Evolutionary conservation across 2,888 invertebrate species (phyloP), one percentile per base, ranked within the genome.

Genomic region (Synanthedon tipuliformis): DNA sequence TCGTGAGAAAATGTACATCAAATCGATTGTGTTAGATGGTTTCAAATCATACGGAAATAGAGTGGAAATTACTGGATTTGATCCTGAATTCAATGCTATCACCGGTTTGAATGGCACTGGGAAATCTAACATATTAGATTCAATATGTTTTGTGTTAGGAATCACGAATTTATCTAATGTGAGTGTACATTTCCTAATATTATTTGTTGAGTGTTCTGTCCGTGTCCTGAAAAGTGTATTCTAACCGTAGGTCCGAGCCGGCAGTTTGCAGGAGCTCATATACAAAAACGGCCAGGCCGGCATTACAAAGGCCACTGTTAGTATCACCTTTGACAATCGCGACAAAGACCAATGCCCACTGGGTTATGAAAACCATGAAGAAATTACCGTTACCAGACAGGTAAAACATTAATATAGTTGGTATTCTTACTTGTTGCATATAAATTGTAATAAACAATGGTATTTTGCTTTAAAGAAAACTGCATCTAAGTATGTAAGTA

Each of bases 101-200:
- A 99, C 99, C 12, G 99, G 99, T 1, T 85, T 99, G 50, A 99
- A 99, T 81, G 99, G 99, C 7, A 97, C 96, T 60, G 99, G 99
- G 41, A 99, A 99, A 83, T 98, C 98, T 0, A 99, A 99, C 72
- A 95, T 99, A 71, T 89, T 99, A 55, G 99, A 99, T 86, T 92
- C 97, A 0, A 98, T 99, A 78, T 99, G 99, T 78, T 99, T 99
- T 78, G 94, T 99, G 7, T 87, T 99, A 27, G 99, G 99, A 53
- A 98, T 99, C 52, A 92, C 94, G 15, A 97, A 98, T 79, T 89
- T 99, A 59, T 90, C 92, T 2, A 95, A 97, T 80, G 97, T 97
- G 89, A 90, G 89, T 83, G 56, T n/a, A 34, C 5, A n/a, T 54
- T 50, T 10, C 34, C 10, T 10, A 34, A 34, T 34, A 10, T 34